These are phyloP conservation scores for Bos indicus DNA, from an alignment of 2,113 vertebrate species.

Conservation along the genomic window DNA sequence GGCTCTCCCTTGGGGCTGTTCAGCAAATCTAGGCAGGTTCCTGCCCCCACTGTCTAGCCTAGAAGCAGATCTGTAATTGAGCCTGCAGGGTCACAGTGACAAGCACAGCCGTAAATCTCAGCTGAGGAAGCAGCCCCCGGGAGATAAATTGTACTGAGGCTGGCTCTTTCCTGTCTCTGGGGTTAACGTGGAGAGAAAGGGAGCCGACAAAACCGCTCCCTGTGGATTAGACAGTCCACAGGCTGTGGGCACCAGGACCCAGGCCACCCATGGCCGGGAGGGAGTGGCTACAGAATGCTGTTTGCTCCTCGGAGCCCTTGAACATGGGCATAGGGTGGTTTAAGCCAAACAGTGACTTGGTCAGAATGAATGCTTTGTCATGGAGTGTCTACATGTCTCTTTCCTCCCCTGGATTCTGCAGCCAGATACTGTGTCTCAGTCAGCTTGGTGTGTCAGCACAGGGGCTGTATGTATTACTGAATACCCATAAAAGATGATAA, in stretches of 20 bases:
- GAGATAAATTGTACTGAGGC: slow-evolving; percentile 5
- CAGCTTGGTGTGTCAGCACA: background rate
- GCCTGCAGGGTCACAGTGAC: slow-evolving; percentile 38
- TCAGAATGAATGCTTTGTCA: background rate
- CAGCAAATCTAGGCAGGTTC: background rate
- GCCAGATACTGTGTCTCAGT: background rate
- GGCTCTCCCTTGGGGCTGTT: background rate
- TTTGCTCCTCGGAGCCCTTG: background rate
- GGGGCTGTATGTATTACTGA: background rate
- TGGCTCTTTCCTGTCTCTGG: background rate
- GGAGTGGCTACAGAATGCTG: background rate
- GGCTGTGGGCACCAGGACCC: background rate
- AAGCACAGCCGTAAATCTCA: slow-evolving; percentile 32
- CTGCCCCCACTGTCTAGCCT: background rate
- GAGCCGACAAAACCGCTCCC: background rate
- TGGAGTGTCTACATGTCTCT: background rate
- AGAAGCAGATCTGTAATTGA: slow-evolving; percentile 52
- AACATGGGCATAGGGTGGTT: background rate
- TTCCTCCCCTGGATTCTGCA: background rate
- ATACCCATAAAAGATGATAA: background rate
- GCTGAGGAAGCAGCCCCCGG: background rate
- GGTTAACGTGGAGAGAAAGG: background rate
- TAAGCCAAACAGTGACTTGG: background rate
- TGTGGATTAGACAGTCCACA: background rate
- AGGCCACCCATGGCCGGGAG: background rate